Evolutionary conservation across 2,888 invertebrate species (phyloP).

Genomic region (Conistra vaccinii): DNA sequence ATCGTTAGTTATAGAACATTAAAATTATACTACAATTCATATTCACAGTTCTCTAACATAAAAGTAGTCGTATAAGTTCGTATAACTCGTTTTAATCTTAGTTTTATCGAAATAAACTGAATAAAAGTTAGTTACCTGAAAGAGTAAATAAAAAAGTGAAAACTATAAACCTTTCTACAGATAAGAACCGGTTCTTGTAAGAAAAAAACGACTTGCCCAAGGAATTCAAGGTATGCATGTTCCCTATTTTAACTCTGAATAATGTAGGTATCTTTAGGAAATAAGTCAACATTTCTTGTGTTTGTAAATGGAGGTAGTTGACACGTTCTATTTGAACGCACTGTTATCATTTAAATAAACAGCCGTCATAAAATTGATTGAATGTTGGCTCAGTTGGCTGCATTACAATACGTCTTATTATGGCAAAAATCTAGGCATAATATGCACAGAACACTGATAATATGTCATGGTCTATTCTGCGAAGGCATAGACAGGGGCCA

Average conservation of each 20-base stretch:
- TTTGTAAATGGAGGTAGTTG: slow-evolving; percentile 32
- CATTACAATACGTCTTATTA: not conserved
- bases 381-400: not conserved
- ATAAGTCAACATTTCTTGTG: not conserved
- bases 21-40: slow-evolving; percentile 37
- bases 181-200: slow-evolving; percentile 56
- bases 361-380: not conserved
- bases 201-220: slow-evolving; percentile 38
- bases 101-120: slow-evolving; percentile 56
- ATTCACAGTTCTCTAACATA: slow-evolving; percentile 44
- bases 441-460: no score
- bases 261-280: not conserved
- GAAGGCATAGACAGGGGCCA: no score
- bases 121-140: slow-evolving; percentile 41
- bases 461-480: no score
- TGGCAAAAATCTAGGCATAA: not conserved
- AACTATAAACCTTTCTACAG: slow-evolving; percentile 55
- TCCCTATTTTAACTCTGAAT: slow-evolving; percentile 20
- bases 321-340: not conserved
- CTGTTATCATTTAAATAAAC: slow-evolving; percentile 28
- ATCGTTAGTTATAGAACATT: slow-evolving; percentile 58
- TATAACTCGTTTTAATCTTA: slow-evolving; percentile 32
- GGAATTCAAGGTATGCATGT: slow-evolving; percentile 62
- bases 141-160: slow-evolving; percentile 60
- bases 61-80: slow-evolving; percentile 32